A percentile compares a stretch with the other conserved stretches of the same genome.
Evolutionary conservation across 2,113 vertebrate species (phyloP).

Genomic region (Xenus cinereus): DNA sequence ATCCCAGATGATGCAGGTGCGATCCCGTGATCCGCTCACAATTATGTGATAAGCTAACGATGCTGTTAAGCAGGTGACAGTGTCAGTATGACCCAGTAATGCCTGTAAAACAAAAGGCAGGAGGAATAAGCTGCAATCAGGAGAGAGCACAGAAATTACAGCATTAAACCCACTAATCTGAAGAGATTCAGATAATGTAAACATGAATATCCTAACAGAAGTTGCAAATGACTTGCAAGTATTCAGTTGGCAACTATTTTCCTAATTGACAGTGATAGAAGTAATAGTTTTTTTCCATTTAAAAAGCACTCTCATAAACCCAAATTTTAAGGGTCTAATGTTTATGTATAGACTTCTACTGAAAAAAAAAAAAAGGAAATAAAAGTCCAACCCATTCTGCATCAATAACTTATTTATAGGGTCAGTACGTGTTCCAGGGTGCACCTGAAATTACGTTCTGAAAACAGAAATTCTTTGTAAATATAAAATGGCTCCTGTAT

Average conservation of each 20-base stretch:
- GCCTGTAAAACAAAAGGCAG: constrained; percentile 76
- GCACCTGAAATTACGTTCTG: background rate
- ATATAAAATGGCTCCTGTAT: background rate
- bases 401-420: background rate
- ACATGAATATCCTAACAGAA: background rate
- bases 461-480: background rate
- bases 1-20: constrained; percentile 99
- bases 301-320: background rate
- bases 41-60: constrained; percentile 95
- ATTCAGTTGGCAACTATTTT: background rate
- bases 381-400: background rate
- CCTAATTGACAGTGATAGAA: background rate
- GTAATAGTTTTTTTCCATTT: background rate
- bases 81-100: constrained; percentile 93
- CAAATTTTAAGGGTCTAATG: background rate
- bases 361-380: background rate
- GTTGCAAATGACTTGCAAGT: background rate
- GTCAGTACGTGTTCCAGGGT: background rate
- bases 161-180: background rate
- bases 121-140: background rate
- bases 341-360: background rate
- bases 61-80: constrained; percentile 89
- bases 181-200: background rate
- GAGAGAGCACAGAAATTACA: background rate
- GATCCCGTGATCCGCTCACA: constrained; percentile 93